Evolutionary conservation across 2,888 invertebrate species (phyloP), one percentile per base, ranked within the genome.

Genomic region (Crocallis elinguaria): DNA sequence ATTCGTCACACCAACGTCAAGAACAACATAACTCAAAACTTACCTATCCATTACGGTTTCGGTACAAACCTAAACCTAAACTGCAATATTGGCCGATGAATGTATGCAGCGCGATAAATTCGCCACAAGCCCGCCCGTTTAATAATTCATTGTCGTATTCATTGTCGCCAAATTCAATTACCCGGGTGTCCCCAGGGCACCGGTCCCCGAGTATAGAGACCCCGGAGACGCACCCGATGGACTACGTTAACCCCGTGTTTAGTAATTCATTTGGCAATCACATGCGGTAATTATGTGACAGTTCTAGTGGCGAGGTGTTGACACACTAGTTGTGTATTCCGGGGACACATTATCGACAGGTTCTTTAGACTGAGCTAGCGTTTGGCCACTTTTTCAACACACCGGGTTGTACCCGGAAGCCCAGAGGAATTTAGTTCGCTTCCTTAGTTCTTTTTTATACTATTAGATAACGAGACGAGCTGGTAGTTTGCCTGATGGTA

Each of bases 91-190:
- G 30, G 35, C 48, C 46, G 11, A 57, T 64, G 16, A 63, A 68
- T 71, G 67, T 67, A 65, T 56, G 52, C 45, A 35, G 53, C 46
- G 57, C 57, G 50, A 63, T 57, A 52, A 46, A 52, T 52, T 52
- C 19, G 41, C 46, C 46, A 46, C 52, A 46, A 41, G 35, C 12
- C 25, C 27, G 49, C 38, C 27, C 14, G 86, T 88, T 88, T 87
- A 88, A 88, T 88, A 88, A 87, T 88, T 88, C 86, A 88, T 84
- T 88, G 86, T 85, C 73, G 84, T 85, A 88, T 88, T 88, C 87
- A 88, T 88, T 86, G 88, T 83, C 80, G 76, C 79, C 84, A 83
- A 88, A 88, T 88, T 89, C 86, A 88, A 89, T 89, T 89, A 88
- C 85, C 73, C 67, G 71, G 42, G 56, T 58, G 74, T 79, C 75